phyloP scores from a whole-genome alignment of 2,113 vertebrate species.

The Lampris megalopsis region DNA sequence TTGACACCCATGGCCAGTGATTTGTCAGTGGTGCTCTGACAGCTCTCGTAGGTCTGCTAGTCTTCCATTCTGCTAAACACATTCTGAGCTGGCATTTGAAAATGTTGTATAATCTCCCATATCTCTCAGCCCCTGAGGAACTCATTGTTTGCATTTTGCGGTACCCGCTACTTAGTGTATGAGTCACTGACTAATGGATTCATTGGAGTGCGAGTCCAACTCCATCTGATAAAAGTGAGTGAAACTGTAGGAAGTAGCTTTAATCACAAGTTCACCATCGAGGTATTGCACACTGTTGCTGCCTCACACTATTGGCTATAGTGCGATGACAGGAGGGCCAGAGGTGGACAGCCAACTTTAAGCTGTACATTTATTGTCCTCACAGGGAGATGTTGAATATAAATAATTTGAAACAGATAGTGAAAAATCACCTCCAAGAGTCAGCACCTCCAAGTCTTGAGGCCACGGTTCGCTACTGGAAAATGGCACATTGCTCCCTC shows the following conservation, averaged over 20 bases:
- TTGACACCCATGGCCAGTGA: neutral
- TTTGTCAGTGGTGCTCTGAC: conserved; percentile 9
- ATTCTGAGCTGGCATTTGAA: neutral
- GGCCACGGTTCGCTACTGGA: too few species aligned
- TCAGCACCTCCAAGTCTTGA: too few species aligned
- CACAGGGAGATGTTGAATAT: neutral
- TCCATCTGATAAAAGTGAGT: conserved; percentile 55
- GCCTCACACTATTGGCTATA: neutral
- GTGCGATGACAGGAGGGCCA: neutral
- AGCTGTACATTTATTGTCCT: neutral
- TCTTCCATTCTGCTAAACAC: neutral
- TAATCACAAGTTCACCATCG: conserved; percentile 21
- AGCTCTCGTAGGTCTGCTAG: neutral
- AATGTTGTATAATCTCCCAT: conserved; percentile 1
- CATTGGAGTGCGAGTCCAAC: conserved; percentile 30
- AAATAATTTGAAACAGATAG: too few species aligned
- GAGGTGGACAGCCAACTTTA: neutral
- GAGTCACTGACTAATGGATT: conserved; percentile 51
- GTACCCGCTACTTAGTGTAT: conserved; percentile 22
- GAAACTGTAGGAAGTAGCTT: conserved; percentile 50
- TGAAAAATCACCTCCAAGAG: too few species aligned
- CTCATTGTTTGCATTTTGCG: conserved; percentile 34
- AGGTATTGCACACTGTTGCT: conserved; percentile 11
- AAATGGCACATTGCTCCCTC: too few species aligned
- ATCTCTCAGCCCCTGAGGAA: conserved; percentile 5